Evolutionary conservation across 2,888 invertebrate genomes (phyloP), one percentile per base, ranked within the genome.

Genomic region (Agrochola lychnidis): DNA sequence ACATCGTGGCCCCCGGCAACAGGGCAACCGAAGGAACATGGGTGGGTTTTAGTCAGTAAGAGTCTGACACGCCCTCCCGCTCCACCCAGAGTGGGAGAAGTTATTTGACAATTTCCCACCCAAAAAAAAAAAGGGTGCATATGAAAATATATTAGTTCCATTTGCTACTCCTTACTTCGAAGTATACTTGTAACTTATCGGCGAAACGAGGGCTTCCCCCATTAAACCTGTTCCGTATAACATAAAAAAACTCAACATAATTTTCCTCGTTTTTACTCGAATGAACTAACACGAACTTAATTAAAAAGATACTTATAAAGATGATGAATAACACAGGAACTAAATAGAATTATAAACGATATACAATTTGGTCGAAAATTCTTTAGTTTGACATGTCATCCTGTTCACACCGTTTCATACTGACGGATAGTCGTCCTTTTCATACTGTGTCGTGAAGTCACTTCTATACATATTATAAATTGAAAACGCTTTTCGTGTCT

Each of bases 261-360:
- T 57, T 81, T 70, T 42, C 25, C 56, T 61, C 22, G 14, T 70
- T 40, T 63, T 53, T 63, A 48, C 42, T 56, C 7, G 45, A 70
- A 75, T 42, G n/a, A n/a, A n/a, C n/a, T n/a, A n/a, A n/a, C n/a
- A n/a, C n/a, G 57, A 72, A 70, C 22, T 64, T 78, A 51, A 78
- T 85, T 75, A 68, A 64, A 75, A 74, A 70, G n/a, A 71, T 45
- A 56, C 25, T 68, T 48, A 61, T 63, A 70, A 75, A 64, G 59
- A 64, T 61, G 45, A 63, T 42, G n/a, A 45, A 36, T 53, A 56
- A 56, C 30, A 25, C 19, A 40, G 40, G 53, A 68, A 64, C 57
- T 72, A 53, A 64, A 67, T 66, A n/a, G 30, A 76, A 67, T n/a
- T 22, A 14, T 67, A 71, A 86, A 81, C 70, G 68, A 36, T 79